Conservation (phyloP, 2,113 vertebrate species). For the Phoenicopterus ruber region DNA sequence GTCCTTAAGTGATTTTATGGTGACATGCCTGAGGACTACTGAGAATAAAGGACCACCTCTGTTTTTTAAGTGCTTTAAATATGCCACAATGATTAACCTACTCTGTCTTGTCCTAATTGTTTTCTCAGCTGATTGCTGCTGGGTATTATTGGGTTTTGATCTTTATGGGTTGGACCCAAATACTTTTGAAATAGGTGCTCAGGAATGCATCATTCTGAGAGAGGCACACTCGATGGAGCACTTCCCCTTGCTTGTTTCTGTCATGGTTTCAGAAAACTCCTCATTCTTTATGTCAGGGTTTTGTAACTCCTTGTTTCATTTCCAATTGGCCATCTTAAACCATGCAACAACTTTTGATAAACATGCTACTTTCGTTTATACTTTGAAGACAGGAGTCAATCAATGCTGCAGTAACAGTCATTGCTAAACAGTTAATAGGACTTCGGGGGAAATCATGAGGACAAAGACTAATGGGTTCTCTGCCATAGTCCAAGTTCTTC, state of each 20-base stretch:
- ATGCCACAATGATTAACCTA: neutral
- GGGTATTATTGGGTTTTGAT: neutral
- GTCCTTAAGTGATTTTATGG: neutral
- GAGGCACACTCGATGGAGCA: neutral
- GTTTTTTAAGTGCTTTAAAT: neutral
- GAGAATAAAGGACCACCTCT: neutral
- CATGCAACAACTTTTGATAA: neutral
- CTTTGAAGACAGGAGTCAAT: neutral
- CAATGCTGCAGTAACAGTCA: neutral
- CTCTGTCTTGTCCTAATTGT: neutral
- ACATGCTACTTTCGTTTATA: neutral
- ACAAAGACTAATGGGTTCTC: neutral
- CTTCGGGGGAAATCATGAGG: neutral
- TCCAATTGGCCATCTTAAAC: neutral
- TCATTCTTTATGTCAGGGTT: neutral
- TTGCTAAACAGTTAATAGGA: neutral
- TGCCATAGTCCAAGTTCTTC: neutral
- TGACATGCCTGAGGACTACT: neutral
- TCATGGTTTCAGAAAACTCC: neutral
- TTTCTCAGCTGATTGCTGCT: neutral
- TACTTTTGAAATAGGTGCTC: neutral
- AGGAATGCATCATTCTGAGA: neutral
- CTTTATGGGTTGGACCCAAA: neutral
- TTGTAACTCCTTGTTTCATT: neutral
- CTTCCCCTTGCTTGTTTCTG: neutral